Base-by-base conservation (phyloP, 2,797 vertebrate genomes). In the Aldrovandia affinis region DNA sequence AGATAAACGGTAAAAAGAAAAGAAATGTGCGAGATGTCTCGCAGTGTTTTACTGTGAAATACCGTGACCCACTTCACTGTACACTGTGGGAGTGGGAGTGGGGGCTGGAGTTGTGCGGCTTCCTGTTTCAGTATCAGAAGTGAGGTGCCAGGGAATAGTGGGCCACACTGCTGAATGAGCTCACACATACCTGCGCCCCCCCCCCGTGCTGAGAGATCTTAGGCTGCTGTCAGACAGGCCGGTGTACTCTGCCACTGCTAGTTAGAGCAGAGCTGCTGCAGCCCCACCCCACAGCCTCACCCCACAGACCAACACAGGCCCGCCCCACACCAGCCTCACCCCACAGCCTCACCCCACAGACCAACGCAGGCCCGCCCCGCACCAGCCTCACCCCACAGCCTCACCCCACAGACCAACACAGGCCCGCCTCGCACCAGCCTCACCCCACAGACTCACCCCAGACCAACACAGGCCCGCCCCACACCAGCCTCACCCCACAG, bases 181-280 rank as follows among this genome's bases (percentile, higher is more conserved):
- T 73, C n/a, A 61, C 57, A n/a, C 10, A 61, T 20, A 18, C 25
- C 25, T 8, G 25, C 59, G 28, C 59, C 59, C 63, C 12, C n/a
- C 57, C 55, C 20, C 28, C 20, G 63, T 12, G 63, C 28, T 65
- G 20, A 14, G 15, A 33, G 63, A 65, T 65, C 63, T 28, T 63
- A 22, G 9, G 59, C 59, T 65, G 9, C 63, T 33, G 63, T 30
- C 63, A 1, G n/a, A 65, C 33, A 83, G 87, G 85, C 90, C 82
- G 86, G 85, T 84, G n/a, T n/a, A n/a, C n/a, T n/a, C n/a, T n/a
- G n/a, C n/a, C 84, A 68, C 70, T 88, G 80, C 89, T 89, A 92
- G 88, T 94, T 89, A 91, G 86, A 84, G 88, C 84, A 89, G 86
- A 87, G 89, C 86, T 80, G 55, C 84, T n/a, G n/a, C n/a, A n/a